Conservation (phyloP, 1,140 invertebrate species). For the Argopecten irradians region DNA sequence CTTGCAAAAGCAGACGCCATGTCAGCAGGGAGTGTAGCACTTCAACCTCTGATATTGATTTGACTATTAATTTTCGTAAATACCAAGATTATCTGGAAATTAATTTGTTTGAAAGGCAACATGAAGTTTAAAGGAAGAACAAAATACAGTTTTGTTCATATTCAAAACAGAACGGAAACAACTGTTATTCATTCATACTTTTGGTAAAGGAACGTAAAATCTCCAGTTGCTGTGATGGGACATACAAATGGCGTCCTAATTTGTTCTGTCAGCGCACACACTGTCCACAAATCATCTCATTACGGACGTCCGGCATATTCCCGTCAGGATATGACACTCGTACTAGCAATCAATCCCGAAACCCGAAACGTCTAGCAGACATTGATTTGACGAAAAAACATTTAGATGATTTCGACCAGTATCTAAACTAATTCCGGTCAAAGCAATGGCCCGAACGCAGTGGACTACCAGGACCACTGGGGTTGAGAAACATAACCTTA, state of each 20-base stretch:
- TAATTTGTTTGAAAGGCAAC: too few species aligned
- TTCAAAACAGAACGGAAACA: too few species aligned
- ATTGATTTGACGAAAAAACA: background rate
- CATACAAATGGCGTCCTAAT: background rate
- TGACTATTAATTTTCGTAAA: too few species aligned
- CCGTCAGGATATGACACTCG: background rate
- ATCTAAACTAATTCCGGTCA: background rate
- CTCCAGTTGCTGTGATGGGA: background rate
- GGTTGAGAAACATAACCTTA: background rate
- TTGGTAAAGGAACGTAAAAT: background rate
- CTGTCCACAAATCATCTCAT: background rate
- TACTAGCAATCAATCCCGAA: background rate
- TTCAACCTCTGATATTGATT: too few species aligned
- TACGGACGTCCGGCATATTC: background rate
- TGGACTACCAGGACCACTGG: background rate
- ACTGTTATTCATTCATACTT: background rate
- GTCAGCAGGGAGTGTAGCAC: too few species aligned
- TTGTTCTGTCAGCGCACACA: background rate
- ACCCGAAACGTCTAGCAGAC: background rate
- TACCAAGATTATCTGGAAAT: too few species aligned
- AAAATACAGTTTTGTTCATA: too few species aligned
- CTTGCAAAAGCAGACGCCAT: too few species aligned
- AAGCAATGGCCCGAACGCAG: background rate
- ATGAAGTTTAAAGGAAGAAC: too few species aligned
- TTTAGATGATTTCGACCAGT: background rate